Percentiles rank a stretch among this genome's conserved stretches.
Conservation (phyloP, 53 echinoderm and acorn worm genomes). For the Astropecten irregularis region DNA sequence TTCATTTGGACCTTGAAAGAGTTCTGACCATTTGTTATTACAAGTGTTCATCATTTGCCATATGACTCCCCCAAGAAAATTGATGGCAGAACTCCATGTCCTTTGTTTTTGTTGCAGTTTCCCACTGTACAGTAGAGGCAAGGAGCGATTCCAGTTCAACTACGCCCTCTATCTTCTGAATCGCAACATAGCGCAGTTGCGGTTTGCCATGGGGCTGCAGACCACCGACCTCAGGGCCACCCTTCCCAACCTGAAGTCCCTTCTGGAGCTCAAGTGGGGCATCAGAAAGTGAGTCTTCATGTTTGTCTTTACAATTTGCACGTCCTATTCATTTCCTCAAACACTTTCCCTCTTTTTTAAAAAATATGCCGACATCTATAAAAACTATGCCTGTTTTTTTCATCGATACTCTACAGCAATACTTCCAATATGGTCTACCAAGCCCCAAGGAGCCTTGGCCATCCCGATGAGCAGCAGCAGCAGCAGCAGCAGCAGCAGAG, state of each 20-base stretch:
- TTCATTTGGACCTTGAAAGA: too few relatives aligned
- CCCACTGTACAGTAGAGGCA: slow-evolving; percentile 87
- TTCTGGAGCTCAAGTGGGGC: slow-evolving; percentile 93
- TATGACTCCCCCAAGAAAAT: too few relatives aligned
- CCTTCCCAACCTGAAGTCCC: slow-evolving; percentile 84
- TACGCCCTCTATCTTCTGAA: slow-evolving; percentile 96
- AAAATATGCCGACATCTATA: too few relatives aligned
- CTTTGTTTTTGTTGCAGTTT: too few relatives aligned
- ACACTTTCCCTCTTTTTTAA: too few relatives aligned
- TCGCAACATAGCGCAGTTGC: slow-evolving; percentile 87
- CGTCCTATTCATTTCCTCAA: too few relatives aligned
- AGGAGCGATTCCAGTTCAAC: slow-evolving; percentile 94
- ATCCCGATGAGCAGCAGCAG: not conserved
- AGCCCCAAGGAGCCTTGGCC: slow-evolving; percentile 18
- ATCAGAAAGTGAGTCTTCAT: slow-evolving; percentile 77
- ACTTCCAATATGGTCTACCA: slow-evolving; percentile 7
- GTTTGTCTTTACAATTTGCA: not conserved
- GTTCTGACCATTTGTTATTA: too few relatives aligned
- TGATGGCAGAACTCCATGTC: too few relatives aligned
- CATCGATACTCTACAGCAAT: slow-evolving; percentile 31
- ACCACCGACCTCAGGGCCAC: slow-evolving; percentile 85
- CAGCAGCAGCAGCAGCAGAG: slow-evolving; percentile 8
- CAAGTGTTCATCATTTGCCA: too few relatives aligned
- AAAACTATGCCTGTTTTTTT: too few relatives aligned
- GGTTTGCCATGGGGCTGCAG: slow-evolving; percentile 71